Percentiles rank a stretch among this genome's conserved stretches.
Evolutionary conservation across 2,797 vertebrate genomes (phyloP).

Genomic region (Takifugu rubripes): DNA sequence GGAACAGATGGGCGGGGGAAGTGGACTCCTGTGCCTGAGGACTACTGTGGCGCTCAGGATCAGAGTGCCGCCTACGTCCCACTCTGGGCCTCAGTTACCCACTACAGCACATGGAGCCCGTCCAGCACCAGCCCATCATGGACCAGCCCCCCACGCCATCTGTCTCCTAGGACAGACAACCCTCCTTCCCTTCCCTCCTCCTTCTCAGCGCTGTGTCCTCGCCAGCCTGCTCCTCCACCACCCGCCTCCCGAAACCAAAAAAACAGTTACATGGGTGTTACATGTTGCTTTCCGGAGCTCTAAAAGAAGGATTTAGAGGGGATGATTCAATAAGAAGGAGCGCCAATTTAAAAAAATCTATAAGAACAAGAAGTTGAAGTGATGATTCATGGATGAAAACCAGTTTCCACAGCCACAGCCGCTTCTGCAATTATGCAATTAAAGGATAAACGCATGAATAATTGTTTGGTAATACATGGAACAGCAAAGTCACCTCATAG

Average conservation of each 20-base stretch:
- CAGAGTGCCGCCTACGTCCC: conserved; percentile 78
- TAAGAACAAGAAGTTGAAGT: conserved; percentile 26
- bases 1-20: conserved; percentile 80
- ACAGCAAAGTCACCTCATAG: too few species aligned
- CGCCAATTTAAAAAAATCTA: conserved; percentile 43
- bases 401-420: too few species aligned
- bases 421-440: too few species aligned
- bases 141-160: conserved; percentile 72
- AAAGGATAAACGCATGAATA: too few species aligned
- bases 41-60: conserved; percentile 73
- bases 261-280: conserved; percentile 52
- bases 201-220: conserved; percentile 48
- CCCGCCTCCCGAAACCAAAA: conserved; percentile 53
- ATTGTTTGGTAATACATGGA: too few species aligned
- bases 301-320: conserved; percentile 56
- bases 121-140: conserved; percentile 74
- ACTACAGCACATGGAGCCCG: conserved; percentile 73
- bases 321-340: conserved; percentile 58
- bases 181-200: conserved; percentile 32
- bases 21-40: conserved; percentile 76
- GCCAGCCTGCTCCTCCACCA: conserved; percentile 59
- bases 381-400: conserved; percentile 41
- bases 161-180: conserved; percentile 75
- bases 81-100: conserved; percentile 74
- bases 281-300: conserved; percentile 57